Evolutionary conservation across 2,797 vertebrate species (phyloP), one percentile per base, ranked within the genome.

Genomic region (Epinephelus awoara): DNA sequence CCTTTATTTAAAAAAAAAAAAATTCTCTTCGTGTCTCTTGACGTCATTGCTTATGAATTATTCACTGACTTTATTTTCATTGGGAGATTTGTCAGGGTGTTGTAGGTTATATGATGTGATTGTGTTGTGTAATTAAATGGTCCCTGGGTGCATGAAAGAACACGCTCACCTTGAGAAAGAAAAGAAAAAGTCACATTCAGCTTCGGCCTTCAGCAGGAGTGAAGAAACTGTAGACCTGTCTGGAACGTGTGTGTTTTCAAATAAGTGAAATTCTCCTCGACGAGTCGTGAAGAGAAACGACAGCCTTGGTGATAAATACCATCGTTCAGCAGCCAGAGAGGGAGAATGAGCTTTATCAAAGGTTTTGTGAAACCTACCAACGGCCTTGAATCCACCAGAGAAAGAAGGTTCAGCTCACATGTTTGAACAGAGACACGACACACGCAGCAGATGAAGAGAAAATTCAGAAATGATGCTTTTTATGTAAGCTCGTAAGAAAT

Each of bases 291-390:
- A 83, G 62, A 59, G 25, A 34, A 29, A 71, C 13, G 23, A 18
- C 15, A 54, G 52, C 82, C 87, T 81, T 83, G 88, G 73, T 0
- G 15, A 58, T 49, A 18, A 78, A 67, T 9, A 34, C 19, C 57
- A 14, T 23, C 7, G 1, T 11, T 65, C 14, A 29, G 12, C 21
- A 27, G 27, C 14, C 21, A 27, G 21, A 25, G 29, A 40, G 25
- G n/a, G 19, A 70, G 18, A 69, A 64, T 27, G 14, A 47, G 58
- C 64, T 82, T 56, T 59, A 66, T 57, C 47, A 75, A 50, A 69
- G 58, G 54, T 72, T 69, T 64, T 71, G 23, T 75, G 46, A 64
- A 68, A 67, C 42, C n/a, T 4, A 2, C 7, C 6, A 27, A 57
- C 12, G 27, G 49, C 65, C 65, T 56, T 74, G 65, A 67, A 47